phyloP scores from a whole-genome alignment of 2,113 vertebrate species.

The Chaetodon trifascialis region DNA sequence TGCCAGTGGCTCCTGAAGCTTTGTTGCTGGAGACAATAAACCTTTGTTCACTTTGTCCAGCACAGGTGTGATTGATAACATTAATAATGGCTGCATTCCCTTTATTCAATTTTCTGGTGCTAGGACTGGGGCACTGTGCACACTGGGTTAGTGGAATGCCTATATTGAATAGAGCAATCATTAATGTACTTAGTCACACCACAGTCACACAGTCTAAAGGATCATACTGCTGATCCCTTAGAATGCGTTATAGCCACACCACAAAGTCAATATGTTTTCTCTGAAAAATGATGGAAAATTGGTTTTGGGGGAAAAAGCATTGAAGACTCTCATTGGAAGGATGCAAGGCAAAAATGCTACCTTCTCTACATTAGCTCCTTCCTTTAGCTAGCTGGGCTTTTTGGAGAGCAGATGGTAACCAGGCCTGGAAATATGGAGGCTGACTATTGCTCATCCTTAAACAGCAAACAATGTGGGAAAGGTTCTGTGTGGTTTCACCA shows the following conservation, averaged over 20 bases:
- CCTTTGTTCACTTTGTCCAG: neutral
- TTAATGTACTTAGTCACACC: neutral
- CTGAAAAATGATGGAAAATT: neutral
- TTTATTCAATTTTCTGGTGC: neutral
- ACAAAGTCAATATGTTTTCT: neutral
- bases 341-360: neutral
- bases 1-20: neutral
- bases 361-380: neutral
- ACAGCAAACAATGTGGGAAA: neutral
- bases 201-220: no score
- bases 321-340: neutral
- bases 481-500: neutral
- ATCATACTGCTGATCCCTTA: no score
- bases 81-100: neutral
- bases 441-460: neutral
- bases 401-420: neutral
- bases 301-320: neutral
- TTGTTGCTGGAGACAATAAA: neutral
- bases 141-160: neutral
- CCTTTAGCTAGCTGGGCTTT: neutral
- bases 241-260: neutral
- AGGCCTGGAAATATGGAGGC: neutral
- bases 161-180: neutral
- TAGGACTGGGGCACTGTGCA: neutral
- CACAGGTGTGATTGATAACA: constrained; percentile 6